Evolutionary conservation across 2,113 vertebrate species (phyloP), one percentile per base, ranked within the genome.

Genomic region (Charadrius vociferus): DNA sequence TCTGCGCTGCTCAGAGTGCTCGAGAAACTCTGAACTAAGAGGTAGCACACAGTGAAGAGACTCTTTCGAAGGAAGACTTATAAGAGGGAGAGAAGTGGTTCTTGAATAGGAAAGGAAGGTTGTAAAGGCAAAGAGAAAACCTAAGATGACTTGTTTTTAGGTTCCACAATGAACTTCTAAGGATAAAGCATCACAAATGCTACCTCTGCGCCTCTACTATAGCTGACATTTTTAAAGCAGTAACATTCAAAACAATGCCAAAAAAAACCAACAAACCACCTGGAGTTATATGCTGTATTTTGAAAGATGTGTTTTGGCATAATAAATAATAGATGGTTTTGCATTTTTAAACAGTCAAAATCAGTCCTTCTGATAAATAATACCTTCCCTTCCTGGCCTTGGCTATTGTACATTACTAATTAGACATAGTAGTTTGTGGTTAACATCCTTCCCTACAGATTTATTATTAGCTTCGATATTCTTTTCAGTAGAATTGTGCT

Each of bases 361-460:
- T 89, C 49, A 93, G 91, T 92, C 23, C 56, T 70, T 85, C 52
- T 90, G 62, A 90, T 95, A 96, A 93, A 93, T 84, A 95, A 75
- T 74, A 81, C 67, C 56, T 95, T 92, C 53, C 67, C 43, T 92
- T 37, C n/a, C 56, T 80, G 93, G 87, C 73, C 70, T 78, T 88
- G 73, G 91, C 81, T 85, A 92, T 89, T 88, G 70, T 93, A 95
- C 52, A 66, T 93, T 86, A 94, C 81, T 97, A 96, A 97, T 97
- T 96, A 97, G 91, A 95, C 81, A 65, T n/a, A 88, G 92, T 59
- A 92, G 91, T 92, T 90, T 93, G 84, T 83, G 72, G 95, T 97
- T 97, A 97, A 90, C 77, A 88, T 92, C 53, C 86, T 94, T 97
- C 77, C 53, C 75, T 82, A 49, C 41, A 96, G 95, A 96, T 86